phyloP scores from a whole-genome alignment of 2,888 invertebrate genomes.

The Lathronympha strigana region DNA sequence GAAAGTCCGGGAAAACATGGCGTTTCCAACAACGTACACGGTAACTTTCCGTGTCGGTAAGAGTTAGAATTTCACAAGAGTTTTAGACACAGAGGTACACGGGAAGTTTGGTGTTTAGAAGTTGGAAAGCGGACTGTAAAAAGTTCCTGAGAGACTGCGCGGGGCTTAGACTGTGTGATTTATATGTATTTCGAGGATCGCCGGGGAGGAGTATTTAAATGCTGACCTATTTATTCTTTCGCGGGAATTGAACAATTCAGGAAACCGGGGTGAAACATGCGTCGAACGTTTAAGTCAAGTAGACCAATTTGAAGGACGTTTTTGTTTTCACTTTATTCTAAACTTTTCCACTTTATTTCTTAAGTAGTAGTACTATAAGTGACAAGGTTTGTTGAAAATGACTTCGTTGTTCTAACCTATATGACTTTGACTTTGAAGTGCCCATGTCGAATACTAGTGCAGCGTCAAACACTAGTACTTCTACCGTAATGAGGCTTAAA shows the following conservation, averaged over 20 bases:
- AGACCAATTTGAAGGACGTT: constrained; percentile 1
- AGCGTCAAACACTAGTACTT: no score
- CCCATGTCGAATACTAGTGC: no score
- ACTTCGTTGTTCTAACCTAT: no score
- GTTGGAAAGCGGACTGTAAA: constrained; percentile 57
- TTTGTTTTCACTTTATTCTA: not conserved
- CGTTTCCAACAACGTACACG: constrained; percentile 43
- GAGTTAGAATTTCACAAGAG: constrained; percentile 39
- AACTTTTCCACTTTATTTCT: not conserved
- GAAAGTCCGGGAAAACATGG: constrained; percentile 40
- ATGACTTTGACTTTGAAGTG: not conserved
- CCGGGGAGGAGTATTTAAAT: constrained; percentile 57
- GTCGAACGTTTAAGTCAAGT: constrained; percentile 14
- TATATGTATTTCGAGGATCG: constrained; percentile 64
- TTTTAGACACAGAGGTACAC: constrained; percentile 45
- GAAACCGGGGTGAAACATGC: constrained; percentile 11
- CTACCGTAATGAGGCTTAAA: no score
- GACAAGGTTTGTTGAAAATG: no score
- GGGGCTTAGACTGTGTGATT: constrained; percentile 63
- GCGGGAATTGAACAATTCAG: constrained; percentile 31
- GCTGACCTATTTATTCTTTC: constrained; percentile 58
- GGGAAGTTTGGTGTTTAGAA: constrained; percentile 47
- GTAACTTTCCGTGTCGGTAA: constrained; percentile 35
- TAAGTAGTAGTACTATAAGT: no score
- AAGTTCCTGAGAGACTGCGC: constrained; percentile 53